phyloP scores from a whole-genome alignment of 2,113 vertebrate species.

The Gulo gulo region DNA sequence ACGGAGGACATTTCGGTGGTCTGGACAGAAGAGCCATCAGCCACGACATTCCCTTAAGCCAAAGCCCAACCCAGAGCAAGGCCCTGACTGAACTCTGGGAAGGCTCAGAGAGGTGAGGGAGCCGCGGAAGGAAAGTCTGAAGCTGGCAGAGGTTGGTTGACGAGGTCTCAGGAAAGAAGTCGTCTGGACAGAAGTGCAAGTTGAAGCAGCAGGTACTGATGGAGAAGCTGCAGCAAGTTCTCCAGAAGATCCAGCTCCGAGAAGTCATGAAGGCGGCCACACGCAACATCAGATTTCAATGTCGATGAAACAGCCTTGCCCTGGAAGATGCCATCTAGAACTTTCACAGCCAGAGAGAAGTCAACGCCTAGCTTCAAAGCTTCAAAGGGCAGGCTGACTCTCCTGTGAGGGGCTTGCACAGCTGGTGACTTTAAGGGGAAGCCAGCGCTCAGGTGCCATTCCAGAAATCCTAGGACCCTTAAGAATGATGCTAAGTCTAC shows the following conservation, averaged over 20 bases:
- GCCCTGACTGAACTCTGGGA: no score
- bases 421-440: background rate
- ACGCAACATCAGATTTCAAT: background rate
- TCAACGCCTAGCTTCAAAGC: background rate
- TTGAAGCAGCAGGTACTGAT: background rate
- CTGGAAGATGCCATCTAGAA: background rate
- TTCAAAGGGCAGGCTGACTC: background rate
- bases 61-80: no score
- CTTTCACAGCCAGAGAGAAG: background rate
- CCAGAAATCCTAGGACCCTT: background rate
- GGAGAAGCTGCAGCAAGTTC: background rate
- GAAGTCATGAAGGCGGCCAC: background rate
- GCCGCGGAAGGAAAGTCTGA: no score
- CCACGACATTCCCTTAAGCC: no score
- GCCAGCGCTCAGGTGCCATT: background rate
- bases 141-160: no score
- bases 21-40: no score
- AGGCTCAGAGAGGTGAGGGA: no score
- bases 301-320: background rate
- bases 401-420: background rate
- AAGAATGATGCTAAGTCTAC: background rate
- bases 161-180: no score
- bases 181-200: background rate
- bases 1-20: accelerated
- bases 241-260: background rate